Base-by-base conservation (phyloP, 2,797 vertebrate species). In the Sebastes matsubarae region DNA sequence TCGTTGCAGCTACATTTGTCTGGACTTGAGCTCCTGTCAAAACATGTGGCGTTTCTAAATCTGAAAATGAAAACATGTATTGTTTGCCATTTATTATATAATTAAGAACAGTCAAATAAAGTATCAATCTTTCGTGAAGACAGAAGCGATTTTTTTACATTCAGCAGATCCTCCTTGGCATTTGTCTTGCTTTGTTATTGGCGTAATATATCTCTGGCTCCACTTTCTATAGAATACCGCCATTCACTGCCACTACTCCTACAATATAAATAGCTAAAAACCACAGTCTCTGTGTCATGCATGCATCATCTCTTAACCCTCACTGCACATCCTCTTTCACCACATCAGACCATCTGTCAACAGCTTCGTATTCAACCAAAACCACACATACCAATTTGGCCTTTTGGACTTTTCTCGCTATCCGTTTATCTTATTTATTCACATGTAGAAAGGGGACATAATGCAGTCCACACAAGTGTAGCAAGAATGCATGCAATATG, bases 401-500 rank as follows among this genome's bases (percentile, higher is more conserved):
- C 75, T 64, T 86, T 79, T 90, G 75, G 85, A 29, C 63, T 46
- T 63, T 52, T 46, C 61, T 59, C 29, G 46, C 69, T 79, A 81
- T 91, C 87, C 70, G 72, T 90, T 89, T 63, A 81, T 87, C 77
- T 82, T 72, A 74, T 79, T 82, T 81, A 73, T 77, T 79, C 20
- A 22, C 63, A 68, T 32, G 34, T 61, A 77, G 68, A 88, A 68
- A 72, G 60, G 70, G 76, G 16, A 64, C 68, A 75, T 72, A 91
- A 92, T 90, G 60, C 80, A 79, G 79, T 85, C 55, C 75, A 83
- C 78, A 87, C 87, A 83, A 85, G 90, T 88, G 82, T 63, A 75
- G 75, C 76, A 88, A 87, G 88, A 93, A 94, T 85, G 84, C 87
- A 85, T 86, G 90, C 82, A 83, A 76, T 89, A 90, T 89, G 89